Percentiles rank a stretch among this genome's conserved stretches.
Conservation (phyloP, 92 coral and sea anemone genomes). For the Heteractis magnifica region DNA sequence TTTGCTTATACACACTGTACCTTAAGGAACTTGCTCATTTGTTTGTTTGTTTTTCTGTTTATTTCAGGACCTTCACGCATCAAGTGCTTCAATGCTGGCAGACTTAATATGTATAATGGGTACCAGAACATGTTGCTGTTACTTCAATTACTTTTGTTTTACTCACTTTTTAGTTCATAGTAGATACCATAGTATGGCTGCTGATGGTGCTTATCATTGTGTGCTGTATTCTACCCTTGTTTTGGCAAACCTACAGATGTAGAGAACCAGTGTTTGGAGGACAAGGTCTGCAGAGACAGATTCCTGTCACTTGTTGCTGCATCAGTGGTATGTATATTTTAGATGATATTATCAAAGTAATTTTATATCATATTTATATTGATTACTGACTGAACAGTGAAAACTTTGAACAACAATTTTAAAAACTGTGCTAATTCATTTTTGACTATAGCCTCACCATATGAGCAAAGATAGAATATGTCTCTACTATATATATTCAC, state of each 20-base stretch:
- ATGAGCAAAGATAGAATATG: too few species aligned
- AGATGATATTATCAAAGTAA: background rate
- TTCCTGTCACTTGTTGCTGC: slow-evolving; percentile 87
- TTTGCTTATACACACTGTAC: background rate
- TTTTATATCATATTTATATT: background rate
- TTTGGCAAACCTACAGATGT: slow-evolving; percentile 95
- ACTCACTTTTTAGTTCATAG: slow-evolving; percentile 42
- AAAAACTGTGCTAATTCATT: too few species aligned
- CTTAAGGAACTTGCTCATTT: background rate
- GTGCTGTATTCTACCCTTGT: slow-evolving; percentile 79
- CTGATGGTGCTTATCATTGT: slow-evolving; percentile 61
- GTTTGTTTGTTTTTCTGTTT: background rate
- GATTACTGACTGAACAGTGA: too few species aligned
- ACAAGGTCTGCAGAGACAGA: slow-evolving; percentile 80
- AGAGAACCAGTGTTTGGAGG: slow-evolving; percentile 87
- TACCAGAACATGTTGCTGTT: slow-evolving; percentile 84
- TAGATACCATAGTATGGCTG: slow-evolving; percentile 36
- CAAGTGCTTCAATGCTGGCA: slow-evolving; percentile 77
- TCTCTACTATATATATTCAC: too few species aligned
- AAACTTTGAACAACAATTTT: too few species aligned
- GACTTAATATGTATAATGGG: slow-evolving; percentile 98
- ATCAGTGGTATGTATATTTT: slow-evolving; percentile 61
- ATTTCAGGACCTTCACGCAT: slow-evolving; percentile 65
- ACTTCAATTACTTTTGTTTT: slow-evolving; percentile 50
- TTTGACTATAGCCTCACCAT: too few species aligned